Conservation (phyloP, 2,888 invertebrate genomes). For the Eristalis tenax region DNA sequence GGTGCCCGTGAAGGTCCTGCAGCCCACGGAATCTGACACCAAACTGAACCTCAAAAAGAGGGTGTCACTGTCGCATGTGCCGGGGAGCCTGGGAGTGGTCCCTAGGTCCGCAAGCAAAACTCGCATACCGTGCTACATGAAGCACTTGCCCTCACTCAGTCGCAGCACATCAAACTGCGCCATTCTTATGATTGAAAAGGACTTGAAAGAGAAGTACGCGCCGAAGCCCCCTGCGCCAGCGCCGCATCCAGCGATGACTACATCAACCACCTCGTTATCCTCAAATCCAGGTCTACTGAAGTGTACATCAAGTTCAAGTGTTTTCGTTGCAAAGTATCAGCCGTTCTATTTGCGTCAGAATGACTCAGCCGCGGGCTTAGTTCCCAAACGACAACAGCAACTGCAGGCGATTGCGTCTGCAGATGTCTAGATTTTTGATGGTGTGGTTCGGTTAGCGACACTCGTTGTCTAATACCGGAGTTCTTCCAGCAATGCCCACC, state of each 20-base stretch:
- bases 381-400: conserved; percentile 75
- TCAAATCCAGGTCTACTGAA: conserved; percentile 76
- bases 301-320: conserved; percentile 80
- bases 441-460: too few species aligned
- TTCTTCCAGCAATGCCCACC: too few species aligned
- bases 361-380: conserved; percentile 58
- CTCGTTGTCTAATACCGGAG: too few species aligned
- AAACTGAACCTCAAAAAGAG: conserved; percentile 77
- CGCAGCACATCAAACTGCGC: conserved; percentile 81
- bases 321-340: conserved; percentile 75
- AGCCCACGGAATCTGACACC: conserved; percentile 37
- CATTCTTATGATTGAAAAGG: conserved; percentile 74
- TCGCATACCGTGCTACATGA: conserved; percentile 80
- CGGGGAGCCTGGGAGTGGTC: conserved; percentile 70
- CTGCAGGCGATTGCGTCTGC: conserved; percentile 49
- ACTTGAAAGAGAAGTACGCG: conserved; percentile 54
- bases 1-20: conserved; percentile 76
- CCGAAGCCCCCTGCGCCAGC: too few species aligned
- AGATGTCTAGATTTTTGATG: too few species aligned
- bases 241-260: too few species aligned
- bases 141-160: conserved; percentile 78
- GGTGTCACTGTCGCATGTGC: conserved; percentile 79
- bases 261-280: conserved; percentile 60
- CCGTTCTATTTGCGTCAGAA: conserved; percentile 74
- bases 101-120: conserved; percentile 78